These are phyloP conservation scores for Pelecanus crispus DNA, from an alignment of 2,113 vertebrate genomes.

Conservation along the genomic window DNA sequence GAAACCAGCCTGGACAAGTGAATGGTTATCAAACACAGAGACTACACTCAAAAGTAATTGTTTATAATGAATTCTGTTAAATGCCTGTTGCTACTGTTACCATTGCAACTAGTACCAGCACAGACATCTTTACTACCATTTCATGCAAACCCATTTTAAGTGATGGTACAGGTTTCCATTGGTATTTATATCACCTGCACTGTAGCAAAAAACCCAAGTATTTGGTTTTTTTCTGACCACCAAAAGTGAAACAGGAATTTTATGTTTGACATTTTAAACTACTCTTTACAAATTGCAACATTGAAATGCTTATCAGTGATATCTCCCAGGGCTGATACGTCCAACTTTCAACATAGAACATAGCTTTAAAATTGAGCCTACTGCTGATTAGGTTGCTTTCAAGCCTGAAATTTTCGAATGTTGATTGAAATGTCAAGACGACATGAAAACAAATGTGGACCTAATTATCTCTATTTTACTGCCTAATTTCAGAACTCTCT, in stretches of 20 bases:
- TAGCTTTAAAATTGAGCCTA: constrained; percentile 6
- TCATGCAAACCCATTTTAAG: not conserved
- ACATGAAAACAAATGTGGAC: not conserved
- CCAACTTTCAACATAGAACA: not conserved
- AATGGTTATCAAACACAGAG: not conserved
- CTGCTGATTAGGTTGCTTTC: not conserved
- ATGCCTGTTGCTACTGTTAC: not conserved
- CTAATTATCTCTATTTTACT: not conserved
- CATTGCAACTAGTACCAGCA: not conserved
- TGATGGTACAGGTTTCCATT: not conserved
- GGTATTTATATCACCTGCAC: not conserved
- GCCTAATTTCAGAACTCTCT: not conserved
- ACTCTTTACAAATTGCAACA: not conserved
- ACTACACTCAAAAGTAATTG: not conserved
- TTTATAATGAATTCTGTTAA: not conserved
- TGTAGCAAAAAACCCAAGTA: not conserved
- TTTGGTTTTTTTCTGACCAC: not conserved
- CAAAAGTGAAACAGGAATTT: not conserved
- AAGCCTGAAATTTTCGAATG: not conserved
- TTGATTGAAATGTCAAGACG: not conserved
- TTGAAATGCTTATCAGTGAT: not conserved
- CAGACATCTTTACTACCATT: not conserved
- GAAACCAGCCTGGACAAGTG: not conserved
- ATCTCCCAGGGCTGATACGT: not conserved
- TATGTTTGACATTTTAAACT: not conserved